phyloP scores from a whole-genome alignment of 2,113 vertebrate species.

The Ailuropoda melanoleuca region DNA sequence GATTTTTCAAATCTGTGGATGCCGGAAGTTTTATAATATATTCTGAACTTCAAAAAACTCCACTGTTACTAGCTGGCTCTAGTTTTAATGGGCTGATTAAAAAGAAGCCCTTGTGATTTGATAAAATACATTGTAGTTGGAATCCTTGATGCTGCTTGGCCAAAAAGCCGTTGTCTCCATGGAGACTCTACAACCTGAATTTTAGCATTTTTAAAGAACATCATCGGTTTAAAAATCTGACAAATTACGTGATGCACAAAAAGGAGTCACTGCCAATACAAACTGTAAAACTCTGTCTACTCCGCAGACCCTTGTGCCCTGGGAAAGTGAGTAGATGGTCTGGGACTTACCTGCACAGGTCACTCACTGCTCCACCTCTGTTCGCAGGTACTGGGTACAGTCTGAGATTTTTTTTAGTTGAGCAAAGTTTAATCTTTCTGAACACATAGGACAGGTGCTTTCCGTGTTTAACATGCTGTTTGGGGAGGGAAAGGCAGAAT shows the following conservation, averaged over 20 bases:
- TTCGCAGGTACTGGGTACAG: constrained; percentile 87
- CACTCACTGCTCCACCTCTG: constrained; percentile 84
- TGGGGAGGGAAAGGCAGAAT: constrained; percentile 53
- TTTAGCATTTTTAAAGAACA: neutral
- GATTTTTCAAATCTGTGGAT: neutral
- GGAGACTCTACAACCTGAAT: neutral
- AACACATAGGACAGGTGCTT: constrained; percentile 95
- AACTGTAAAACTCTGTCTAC: neutral
- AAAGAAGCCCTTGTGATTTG: neutral
- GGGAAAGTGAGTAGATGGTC: accelerated
- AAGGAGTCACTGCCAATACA: neutral
- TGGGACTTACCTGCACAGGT: constrained; percentile 57
- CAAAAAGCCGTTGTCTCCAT: neutral
- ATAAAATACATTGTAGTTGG: neutral
- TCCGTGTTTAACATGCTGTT: constrained; percentile 92
- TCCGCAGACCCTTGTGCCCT: accelerated
- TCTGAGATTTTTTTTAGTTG: constrained; percentile 89
- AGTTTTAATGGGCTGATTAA: neutral
- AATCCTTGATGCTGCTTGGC: neutral
- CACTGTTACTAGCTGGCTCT: neutral
- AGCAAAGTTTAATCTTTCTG: constrained; percentile 84
- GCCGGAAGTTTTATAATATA: neutral
- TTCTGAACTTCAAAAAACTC: neutral
- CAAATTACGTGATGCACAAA: neutral
- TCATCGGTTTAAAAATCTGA: neutral